phyloP scores from a whole-genome alignment of 2,888 invertebrate species.

The Clistopyga incitator region DNA sequence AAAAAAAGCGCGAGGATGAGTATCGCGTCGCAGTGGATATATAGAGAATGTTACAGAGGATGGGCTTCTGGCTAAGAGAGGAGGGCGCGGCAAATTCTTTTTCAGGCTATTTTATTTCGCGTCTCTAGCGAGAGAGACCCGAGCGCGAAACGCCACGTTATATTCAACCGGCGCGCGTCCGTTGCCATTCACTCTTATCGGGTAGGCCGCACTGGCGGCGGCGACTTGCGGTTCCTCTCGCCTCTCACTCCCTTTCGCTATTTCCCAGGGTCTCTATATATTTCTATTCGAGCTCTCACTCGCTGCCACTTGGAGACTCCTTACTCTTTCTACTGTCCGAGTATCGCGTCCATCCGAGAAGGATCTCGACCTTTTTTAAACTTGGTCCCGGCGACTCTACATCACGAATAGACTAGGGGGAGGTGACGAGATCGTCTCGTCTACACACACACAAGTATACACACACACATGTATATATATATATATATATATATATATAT shows the following conservation, averaged over 20 bases:
- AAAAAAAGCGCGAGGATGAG: neutral
- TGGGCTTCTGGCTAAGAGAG: constrained; percentile 6
- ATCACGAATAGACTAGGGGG: constrained; percentile 34
- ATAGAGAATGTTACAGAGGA: neutral
- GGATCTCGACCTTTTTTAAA: constrained; percentile 19
- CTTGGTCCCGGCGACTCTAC: constrained; percentile 19
- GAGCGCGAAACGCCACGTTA: constrained; percentile 23
- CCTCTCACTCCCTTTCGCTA: constrained; percentile 44
- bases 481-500: neutral
- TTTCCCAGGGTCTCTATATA: constrained; percentile 52
- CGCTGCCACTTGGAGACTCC: constrained; percentile 27
- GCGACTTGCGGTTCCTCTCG: constrained; percentile 35
- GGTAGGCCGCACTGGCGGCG: constrained; percentile 42
- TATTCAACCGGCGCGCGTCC: constrained; percentile 47
- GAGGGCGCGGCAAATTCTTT: constrained; percentile 59
- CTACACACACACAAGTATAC: neutral
- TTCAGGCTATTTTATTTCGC: constrained; percentile 57
- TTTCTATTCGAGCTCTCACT: constrained; percentile 46
- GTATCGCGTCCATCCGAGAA: neutral
- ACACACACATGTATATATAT: constrained; percentile 8
- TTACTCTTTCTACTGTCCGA: constrained; percentile 15
- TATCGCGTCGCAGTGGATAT: constrained; percentile 6
- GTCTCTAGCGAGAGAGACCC: constrained; percentile 34
- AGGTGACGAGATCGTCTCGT: constrained; percentile 17
- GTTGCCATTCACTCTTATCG: constrained; percentile 64